Conservation (phyloP, 1,140 invertebrate genomes). For the Zaprionus ghesquierei region DNA sequence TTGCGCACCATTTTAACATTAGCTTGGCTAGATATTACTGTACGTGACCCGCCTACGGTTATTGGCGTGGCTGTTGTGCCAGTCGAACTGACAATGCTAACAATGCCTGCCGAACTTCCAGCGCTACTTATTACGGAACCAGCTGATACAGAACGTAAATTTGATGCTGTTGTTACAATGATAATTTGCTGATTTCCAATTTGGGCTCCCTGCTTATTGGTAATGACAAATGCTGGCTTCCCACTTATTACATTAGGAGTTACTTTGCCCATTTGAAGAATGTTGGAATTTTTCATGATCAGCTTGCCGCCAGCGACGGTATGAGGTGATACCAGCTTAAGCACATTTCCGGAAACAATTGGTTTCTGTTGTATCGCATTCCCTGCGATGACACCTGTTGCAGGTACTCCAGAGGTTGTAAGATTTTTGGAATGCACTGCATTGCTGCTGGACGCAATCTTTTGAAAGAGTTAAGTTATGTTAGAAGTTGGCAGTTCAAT, state of each 20-base stretch:
- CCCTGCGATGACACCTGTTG: constrained; percentile 67
- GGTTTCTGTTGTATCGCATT: constrained; percentile 60
- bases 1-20: constrained; percentile 88
- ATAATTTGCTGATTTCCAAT: constrained; percentile 86
- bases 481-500: background rate
- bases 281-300: constrained; percentile 87
- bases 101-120: constrained; percentile 83
- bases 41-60: constrained; percentile 75
- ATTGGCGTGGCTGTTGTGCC: constrained; percentile 51
- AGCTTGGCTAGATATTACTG: constrained; percentile 80
- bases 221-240: constrained; percentile 81
- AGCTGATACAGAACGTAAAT: constrained; percentile 84
- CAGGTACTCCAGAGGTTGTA: constrained; percentile 3
- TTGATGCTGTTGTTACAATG: constrained; percentile 88
- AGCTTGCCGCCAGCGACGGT: constrained; percentile 84
- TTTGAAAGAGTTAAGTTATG: background rate
- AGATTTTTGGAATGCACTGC: constrained; percentile 85
- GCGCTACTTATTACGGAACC: constrained; percentile 84
- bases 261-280: constrained; percentile 86
- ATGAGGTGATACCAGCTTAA: constrained; percentile 76
- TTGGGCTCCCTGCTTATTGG: constrained; percentile 83
- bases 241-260: constrained; percentile 74
- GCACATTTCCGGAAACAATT: constrained; percentile 71
- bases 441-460: constrained; percentile 29
- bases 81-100: constrained; percentile 71